Base-by-base conservation (phyloP, 2,888 invertebrate species). In the Iphiclides podalirius region DNA sequence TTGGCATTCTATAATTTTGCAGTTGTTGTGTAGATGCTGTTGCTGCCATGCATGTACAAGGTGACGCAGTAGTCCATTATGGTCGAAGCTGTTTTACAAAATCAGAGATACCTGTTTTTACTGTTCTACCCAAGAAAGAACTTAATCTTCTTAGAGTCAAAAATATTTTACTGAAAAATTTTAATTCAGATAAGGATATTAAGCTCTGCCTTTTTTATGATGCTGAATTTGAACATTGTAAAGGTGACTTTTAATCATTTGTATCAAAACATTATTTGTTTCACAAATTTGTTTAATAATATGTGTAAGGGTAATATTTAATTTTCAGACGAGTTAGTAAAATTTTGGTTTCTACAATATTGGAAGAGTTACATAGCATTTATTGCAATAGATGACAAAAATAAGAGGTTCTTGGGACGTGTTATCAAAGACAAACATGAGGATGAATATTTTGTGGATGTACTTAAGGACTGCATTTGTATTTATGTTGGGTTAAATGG, bases 1-100 rank as follows among this genome's bases (percentile, higher is more conserved):
- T n/a, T n/a, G n/a, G n/a, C n/a, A n/a, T n/a, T n/a, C n/a, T n/a
- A n/a, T n/a, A n/a, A n/a, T n/a, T 15, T 71, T 89, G 58, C 75
- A 96, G 96, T 75, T 97, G 97, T 76, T 97, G 97, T 74, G 92
- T 96, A 1, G 97, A 97, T 77, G 94, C 95, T 65, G 93, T 98
- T 23, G 95, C 97, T 1, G 96, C 98, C 0, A 93, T 95, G 74
- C 98, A 98, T 77, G 92, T 96, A 4, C 90, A 92, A 48, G 94
- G 95, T 0, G 95, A 98, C 79, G 93, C 94, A 20, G 86, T 98
- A 1, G 91, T 99, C 46, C 98, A 99, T 78, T 98, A 95, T 79
- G 98, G 98, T 0, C 94, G 93, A 66, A 92, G 95, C 0, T 99
- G 99, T 77, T 92, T 96, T 57, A 95, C 96, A 20, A 93, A 94